Evolutionary conservation across 2,113 vertebrate species (phyloP).

Genomic region (Esox niger): DNA sequence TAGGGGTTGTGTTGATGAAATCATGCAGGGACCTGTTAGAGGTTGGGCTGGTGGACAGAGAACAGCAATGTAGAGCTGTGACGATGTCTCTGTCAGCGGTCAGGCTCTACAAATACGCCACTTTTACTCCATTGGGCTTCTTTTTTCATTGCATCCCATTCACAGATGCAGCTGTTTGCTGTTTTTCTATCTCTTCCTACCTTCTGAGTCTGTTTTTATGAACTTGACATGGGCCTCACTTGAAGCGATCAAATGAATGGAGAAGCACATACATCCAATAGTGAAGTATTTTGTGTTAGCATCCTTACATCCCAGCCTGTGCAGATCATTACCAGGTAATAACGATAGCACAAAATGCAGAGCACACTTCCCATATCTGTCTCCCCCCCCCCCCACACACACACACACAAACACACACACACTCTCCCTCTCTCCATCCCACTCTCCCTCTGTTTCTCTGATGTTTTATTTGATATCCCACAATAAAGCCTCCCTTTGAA

Average conservation of each 20-base stretch:
- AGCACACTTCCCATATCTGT: conserved; percentile 57
- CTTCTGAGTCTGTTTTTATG: neutral
- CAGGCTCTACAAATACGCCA: too few relatives aligned
- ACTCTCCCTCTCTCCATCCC: conserved; percentile 54
- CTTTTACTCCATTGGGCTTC: neutral
- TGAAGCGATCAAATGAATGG: neutral
- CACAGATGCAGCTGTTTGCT: neutral
- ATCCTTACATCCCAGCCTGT: neutral
- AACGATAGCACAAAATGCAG: conserved; percentile 61
- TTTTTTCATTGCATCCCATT: neutral
- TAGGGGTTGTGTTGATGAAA: conserved; percentile 91
- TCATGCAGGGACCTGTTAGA: conserved; percentile 73
- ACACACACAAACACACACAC: conserved; percentile 54
- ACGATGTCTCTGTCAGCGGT: neutral
- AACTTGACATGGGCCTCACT: too few relatives aligned
- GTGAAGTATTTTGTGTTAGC: neutral
- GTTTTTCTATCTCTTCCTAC: neutral
- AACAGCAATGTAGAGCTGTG: conserved; percentile 37
- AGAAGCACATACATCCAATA: neutral
- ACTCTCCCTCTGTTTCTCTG: conserved; percentile 61
- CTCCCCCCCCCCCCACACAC: conserved; percentile 62
- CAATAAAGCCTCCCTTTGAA: conserved; percentile 76
- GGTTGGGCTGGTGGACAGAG: conserved; percentile 60
- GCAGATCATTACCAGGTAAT: conserved; percentile 68
- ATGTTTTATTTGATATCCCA: conserved; percentile 77